These are phyloP conservation scores for Staurois parvus DNA, from an alignment of 2,797 vertebrate genomes.

Conservation along the genomic window DNA sequence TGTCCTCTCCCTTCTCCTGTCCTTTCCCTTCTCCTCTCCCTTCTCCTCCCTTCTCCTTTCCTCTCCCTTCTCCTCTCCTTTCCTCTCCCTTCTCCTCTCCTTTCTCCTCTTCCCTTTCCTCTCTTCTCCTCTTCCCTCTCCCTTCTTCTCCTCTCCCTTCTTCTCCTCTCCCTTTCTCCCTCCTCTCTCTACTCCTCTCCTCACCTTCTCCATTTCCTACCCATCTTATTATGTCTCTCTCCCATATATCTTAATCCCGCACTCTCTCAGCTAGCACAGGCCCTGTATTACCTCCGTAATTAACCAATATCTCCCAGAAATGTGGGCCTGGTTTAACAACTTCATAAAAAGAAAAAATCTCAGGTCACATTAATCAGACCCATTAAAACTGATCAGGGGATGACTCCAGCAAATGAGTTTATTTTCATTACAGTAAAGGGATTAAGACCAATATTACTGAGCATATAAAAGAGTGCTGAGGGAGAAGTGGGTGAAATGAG, in stretches of 20 bases:
- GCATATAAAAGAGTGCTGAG: constrained; percentile 3
- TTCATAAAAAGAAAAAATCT: constrained; percentile 27
- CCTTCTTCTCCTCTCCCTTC: too few species aligned
- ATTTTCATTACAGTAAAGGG: constrained; percentile 32
- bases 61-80: neutral
- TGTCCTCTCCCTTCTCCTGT: neutral
- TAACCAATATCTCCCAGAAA: constrained; percentile 16
- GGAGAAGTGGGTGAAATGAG: neutral
- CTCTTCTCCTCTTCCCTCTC: neutral
- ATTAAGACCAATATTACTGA: constrained; percentile 32
- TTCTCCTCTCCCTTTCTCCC: neutral
- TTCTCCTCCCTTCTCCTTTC: too few species aligned
- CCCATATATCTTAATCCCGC: neutral
- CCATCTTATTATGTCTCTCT: neutral
- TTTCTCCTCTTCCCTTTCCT: neutral
- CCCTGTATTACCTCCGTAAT: constrained; percentile 14
- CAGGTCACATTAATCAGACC: constrained; percentile 6
- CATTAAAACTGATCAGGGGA: neutral
- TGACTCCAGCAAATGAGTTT: neutral
- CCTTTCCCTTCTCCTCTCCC: neutral
- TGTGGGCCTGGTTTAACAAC: neutral
- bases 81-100: neutral
- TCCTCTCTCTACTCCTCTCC: neutral
- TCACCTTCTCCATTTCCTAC: neutral
- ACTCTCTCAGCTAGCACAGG: neutral